Conservation (phyloP, 2,888 invertebrate genomes). For the Philonicus albiceps region DNA sequence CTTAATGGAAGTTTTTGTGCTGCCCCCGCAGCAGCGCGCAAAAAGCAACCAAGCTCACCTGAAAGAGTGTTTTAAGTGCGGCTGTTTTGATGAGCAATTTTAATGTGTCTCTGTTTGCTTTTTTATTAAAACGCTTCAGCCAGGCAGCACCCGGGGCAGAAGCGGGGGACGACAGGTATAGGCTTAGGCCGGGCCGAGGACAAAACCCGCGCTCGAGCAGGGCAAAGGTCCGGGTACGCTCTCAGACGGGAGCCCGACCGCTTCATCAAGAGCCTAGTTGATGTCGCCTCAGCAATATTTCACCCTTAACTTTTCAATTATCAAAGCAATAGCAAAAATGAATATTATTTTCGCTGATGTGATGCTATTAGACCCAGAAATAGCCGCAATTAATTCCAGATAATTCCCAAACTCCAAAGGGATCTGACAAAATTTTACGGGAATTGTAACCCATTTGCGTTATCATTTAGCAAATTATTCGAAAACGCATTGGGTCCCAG, state of each 20-base stretch:
- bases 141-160: not conserved
- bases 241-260: not conserved
- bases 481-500: not conserved
- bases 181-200: not conserved
- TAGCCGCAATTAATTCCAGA: not conserved
- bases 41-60: not conserved
- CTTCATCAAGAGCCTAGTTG: not conserved
- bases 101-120: constrained; percentile 8
- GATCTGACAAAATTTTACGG: not conserved
- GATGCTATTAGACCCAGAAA: not conserved
- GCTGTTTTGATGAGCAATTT: constrained; percentile 18
- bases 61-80: constrained; percentile 5
- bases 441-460: not conserved
- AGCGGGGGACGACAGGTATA: not conserved
- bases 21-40: not conserved
- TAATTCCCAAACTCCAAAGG: not conserved
- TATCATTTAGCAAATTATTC: not conserved
- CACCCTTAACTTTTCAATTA: not conserved
- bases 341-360: not conserved
- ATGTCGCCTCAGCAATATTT: not conserved
- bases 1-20: constrained; percentile 41
- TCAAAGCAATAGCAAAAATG: not conserved
- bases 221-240: not conserved
- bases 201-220: not conserved
- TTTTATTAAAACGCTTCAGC: not conserved